Evolutionary conservation across 1,140 invertebrate genomes (phyloP).

Genomic region (Dendroctonus ponderosae): DNA sequence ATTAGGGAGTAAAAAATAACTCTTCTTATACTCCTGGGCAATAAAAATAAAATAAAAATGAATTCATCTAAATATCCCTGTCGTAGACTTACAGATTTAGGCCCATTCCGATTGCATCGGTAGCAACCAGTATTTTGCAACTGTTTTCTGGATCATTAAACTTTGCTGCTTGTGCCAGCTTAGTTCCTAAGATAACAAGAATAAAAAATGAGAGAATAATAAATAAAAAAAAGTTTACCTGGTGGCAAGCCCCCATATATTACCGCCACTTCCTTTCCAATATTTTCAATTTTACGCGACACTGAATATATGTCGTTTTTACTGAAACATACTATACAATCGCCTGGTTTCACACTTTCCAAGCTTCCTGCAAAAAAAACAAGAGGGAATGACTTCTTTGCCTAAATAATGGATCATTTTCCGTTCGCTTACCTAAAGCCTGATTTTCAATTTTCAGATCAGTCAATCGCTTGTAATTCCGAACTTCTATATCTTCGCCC

Average conservation of each 20-base stretch:
- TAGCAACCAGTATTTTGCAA: slow-evolving; percentile 97
- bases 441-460: slow-evolving; percentile 75
- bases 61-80: too few relatives aligned
- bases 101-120: slow-evolving; percentile 99
- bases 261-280: slow-evolving; percentile 88
- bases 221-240: slow-evolving; percentile 51
- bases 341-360: slow-evolving; percentile 82
- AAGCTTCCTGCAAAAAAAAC: slow-evolving; percentile 60
- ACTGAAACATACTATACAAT: slow-evolving; percentile 98
- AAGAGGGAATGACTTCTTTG: neutral
- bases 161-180: slow-evolving; percentile 92
- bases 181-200: slow-evolving; percentile 60
- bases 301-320: slow-evolving; percentile 95
- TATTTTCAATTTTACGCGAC: slow-evolving; percentile 76
- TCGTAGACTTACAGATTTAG: slow-evolving; percentile 87
- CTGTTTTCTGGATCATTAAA: slow-evolving; percentile 95
- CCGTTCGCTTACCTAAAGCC: slow-evolving; percentile 60
- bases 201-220: slow-evolving; percentile 1
- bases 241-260: slow-evolving; percentile 90
- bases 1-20: slow-evolving; percentile 95
- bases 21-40: slow-evolving; percentile 80
- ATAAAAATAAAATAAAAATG: neutral
- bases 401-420: neutral
- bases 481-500: slow-evolving; percentile 88
- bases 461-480: slow-evolving; percentile 87